Conservation (phyloP, 2,113 vertebrate genomes). For the Mesembrinibis cayennensis region DNA sequence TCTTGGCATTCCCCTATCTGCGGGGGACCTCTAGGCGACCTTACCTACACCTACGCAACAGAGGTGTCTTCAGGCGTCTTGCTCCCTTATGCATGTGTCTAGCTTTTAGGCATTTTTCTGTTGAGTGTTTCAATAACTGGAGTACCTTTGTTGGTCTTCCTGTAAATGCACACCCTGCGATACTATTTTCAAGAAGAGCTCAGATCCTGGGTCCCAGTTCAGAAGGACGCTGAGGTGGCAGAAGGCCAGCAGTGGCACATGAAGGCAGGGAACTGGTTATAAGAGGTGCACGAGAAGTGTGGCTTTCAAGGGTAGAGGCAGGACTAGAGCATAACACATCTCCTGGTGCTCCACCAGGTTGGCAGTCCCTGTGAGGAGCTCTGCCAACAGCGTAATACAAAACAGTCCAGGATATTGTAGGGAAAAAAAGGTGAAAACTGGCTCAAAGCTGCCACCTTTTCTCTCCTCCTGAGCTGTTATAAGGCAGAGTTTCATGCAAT, state of each 20-base stretch:
- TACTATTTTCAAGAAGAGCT: neutral
- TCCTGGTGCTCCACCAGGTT: neutral
- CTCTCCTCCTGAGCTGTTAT: neutral
- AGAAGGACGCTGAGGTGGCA: neutral
- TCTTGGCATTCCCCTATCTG: neutral
- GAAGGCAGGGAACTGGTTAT: no score
- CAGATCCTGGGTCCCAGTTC: neutral
- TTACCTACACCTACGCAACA: neutral
- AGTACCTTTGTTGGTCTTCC: neutral
- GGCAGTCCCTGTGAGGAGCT: neutral
- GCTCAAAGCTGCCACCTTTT: neutral
- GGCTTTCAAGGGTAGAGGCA: neutral
- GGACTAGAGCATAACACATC: neutral
- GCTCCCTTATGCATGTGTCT: neutral
- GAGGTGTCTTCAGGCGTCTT: neutral
- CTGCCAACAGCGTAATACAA: neutral
- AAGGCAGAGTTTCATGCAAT: neutral
- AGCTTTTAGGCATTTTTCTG: neutral
- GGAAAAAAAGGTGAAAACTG: neutral
- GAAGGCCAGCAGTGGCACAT: neutral
- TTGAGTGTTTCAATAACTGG: neutral
- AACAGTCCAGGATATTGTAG: neutral
- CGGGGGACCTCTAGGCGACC: neutral
- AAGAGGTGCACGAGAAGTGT: neutral
- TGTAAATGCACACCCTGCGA: neutral